A percentile compares a stretch with the other conserved stretches of the same genome.
phyloP scores from a whole-genome alignment of 2,797 vertebrate species.

The Coreius guichenoti region DNA sequence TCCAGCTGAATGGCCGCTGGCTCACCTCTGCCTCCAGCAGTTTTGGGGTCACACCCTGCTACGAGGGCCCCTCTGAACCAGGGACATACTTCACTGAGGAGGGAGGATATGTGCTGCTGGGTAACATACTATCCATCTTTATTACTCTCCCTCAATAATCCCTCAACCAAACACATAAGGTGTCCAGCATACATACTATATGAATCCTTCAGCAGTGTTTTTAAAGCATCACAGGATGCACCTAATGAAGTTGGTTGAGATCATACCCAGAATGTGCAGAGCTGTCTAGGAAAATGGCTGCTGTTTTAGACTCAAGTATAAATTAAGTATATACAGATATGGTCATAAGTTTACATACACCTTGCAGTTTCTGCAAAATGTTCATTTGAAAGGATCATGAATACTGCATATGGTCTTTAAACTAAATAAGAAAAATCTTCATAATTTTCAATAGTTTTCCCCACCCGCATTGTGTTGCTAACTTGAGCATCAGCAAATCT shows the following conservation, averaged over 20 bases:
- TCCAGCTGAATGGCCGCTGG: constrained; percentile 85
- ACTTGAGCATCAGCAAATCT: too few relatives aligned
- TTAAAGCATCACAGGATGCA: not conserved
- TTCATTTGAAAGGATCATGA: too few relatives aligned
- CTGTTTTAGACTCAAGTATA: not conserved
- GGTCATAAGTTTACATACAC: too few relatives aligned
- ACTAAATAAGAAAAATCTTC: too few relatives aligned
- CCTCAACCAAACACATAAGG: not conserved
- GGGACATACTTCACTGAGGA: constrained; percentile 92
- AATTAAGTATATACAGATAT: too few relatives aligned
- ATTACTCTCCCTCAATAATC: not conserved
- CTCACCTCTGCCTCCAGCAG: constrained; percentile 80
- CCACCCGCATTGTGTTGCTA: too few relatives aligned
- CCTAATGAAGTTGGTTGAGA: not conserved
- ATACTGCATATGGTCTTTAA: too few relatives aligned
- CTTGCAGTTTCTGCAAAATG: too few relatives aligned
- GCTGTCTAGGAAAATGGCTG: not conserved
- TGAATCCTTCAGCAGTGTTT: not conserved
- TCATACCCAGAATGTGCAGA: not conserved
- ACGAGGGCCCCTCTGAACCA: constrained; percentile 86
- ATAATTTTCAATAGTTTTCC: too few relatives aligned
- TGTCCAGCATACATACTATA: not conserved
- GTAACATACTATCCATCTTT: constrained; percentile 71
- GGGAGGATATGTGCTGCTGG: constrained; percentile 90
- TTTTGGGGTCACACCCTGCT: constrained; percentile 93